Conservation (phyloP, 1,140 invertebrate species). For the Trachymyrmex septentrionalis region DNA sequence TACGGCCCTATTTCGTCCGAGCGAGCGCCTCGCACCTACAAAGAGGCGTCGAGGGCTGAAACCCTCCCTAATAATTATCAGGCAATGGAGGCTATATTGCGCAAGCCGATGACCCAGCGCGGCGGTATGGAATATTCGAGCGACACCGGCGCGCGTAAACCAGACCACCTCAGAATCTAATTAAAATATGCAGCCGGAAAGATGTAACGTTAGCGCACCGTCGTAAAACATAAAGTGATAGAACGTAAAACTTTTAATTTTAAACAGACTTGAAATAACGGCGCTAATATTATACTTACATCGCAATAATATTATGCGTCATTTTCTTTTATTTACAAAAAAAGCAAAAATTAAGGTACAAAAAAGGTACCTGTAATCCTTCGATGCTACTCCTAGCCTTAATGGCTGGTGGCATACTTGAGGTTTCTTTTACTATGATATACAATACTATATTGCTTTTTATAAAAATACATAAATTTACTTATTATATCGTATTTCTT, state of each 20-base stretch:
- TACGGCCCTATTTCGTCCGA: conserved; percentile 62
- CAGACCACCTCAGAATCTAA: conserved; percentile 52
- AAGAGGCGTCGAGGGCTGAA: conserved; percentile 62
- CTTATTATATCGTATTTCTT: too few species aligned
- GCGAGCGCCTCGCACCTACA: conserved; percentile 67
- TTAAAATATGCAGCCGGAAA: conserved; percentile 54
- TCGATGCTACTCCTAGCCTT: too few species aligned
- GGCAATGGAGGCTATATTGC: conserved; percentile 70
- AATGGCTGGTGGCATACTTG: too few species aligned
- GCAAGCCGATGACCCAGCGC: conserved; percentile 60
- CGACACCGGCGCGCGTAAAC: conserved; percentile 38
- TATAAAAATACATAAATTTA: too few species aligned
- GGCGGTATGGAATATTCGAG: conserved; percentile 66
- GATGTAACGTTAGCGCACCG: neutral
- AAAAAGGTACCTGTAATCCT: neutral
- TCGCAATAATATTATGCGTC: neutral
- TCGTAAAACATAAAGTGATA: conserved; percentile 5
- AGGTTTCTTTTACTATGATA: too few species aligned
- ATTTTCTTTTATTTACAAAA: neutral
- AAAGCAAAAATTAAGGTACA: neutral
- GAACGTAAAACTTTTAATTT: conserved; percentile 46
- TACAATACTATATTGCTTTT: too few species aligned
- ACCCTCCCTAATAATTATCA: conserved; percentile 75
- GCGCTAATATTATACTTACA: neutral
- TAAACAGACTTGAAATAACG: neutral